Percentiles rank a stretch among this genome's conserved stretches.
phyloP scores from a whole-genome alignment of 2,113 vertebrate genomes.

The Baryphthengus martii region DNA sequence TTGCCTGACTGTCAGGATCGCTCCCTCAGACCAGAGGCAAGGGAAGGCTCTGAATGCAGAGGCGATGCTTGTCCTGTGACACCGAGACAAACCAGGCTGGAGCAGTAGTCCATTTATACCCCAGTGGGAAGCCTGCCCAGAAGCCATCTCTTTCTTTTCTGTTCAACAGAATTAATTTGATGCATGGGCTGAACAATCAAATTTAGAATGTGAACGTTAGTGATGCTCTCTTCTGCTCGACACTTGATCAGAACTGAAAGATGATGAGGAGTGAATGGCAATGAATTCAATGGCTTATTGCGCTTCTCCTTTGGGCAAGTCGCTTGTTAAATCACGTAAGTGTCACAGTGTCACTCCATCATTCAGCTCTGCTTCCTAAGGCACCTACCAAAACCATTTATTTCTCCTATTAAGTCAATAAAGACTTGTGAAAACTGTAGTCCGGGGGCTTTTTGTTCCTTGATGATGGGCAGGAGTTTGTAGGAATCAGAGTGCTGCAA shows the following conservation, averaged over 20 bases:
- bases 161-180: neutral
- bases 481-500: neutral
- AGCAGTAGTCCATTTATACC: neutral
- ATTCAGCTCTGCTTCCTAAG: neutral
- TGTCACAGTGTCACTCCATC: neutral
- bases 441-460: neutral
- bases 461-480: neutral
- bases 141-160: neutral
- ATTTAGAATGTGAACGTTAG: neutral
- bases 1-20: neutral
- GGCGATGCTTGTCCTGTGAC: fast-evolving
- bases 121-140: neutral
- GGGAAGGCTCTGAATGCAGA: fast-evolving
- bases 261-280: neutral
- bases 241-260: neutral
- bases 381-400: neutral
- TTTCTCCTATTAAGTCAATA: neutral
- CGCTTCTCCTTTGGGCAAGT: neutral
- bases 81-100: neutral
- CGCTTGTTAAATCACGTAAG: neutral
- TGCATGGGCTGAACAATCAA: neutral
- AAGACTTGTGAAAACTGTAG: neutral
- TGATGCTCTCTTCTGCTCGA: neutral
- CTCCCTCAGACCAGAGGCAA: neutral
- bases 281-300: neutral